Conservation (phyloP, 2,113 vertebrate species). For the Gymnobelideus leadbeateri region DNA sequence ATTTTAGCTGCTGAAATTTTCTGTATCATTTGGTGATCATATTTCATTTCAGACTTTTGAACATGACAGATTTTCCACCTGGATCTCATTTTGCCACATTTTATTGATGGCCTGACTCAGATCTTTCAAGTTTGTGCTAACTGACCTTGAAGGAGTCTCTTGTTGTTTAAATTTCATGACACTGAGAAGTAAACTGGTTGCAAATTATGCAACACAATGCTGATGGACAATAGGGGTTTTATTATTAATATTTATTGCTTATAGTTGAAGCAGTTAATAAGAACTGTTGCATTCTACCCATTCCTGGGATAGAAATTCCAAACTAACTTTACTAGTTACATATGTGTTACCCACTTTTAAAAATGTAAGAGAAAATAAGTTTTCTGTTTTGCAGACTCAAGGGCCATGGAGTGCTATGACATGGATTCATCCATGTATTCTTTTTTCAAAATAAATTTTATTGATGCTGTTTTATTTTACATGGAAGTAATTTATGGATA, state of each 20-base stretch:
- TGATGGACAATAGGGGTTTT: conserved; percentile 52
- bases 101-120: conserved; percentile 87
- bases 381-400: conserved; percentile 30
- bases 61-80: conserved; percentile 85
- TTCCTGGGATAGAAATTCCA: conserved; percentile 24
- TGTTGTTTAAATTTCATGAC: conserved; percentile 84
- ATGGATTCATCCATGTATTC: background rate
- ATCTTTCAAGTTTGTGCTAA: conserved; percentile 85
- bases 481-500: background rate
- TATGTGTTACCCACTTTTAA: background rate
- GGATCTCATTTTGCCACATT: conserved; percentile 89
- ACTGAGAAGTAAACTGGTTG: conserved; percentile 78
- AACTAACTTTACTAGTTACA: conserved; percentile 43
- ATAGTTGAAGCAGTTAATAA: conserved; percentile 60
- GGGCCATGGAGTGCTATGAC: background rate
- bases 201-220: conserved; percentile 62
- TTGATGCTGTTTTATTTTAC: background rate
- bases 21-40: conserved; percentile 80
- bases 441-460: background rate
- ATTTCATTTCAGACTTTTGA: conserved; percentile 88
- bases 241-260: conserved; percentile 70
- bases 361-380: background rate
- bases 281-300: conserved; percentile 31
- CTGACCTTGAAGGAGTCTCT: conserved; percentile 86
- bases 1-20: conserved; percentile 75